Evolutionary conservation across 2,888 invertebrate species (phyloP), one percentile per base, ranked within the genome.

Genomic region (Halictus quadricinctus): DNA sequence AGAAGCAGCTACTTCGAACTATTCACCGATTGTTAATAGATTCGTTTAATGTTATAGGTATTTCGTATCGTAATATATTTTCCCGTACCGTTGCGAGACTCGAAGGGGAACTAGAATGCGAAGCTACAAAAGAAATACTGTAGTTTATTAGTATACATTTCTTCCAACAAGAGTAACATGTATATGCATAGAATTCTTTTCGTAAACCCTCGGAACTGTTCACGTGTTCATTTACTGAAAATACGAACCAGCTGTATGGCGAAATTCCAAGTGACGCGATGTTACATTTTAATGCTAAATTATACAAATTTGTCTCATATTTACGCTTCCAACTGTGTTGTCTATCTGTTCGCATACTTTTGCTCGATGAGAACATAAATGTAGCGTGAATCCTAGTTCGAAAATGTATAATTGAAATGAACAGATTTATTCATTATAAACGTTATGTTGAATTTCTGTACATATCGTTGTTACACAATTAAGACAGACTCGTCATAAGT

Each of bases 101-200:
- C 18, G 3, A 18, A 29, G 29, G 5, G 18, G 15, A 15, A 8
- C 18, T 64, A 36, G 15, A 29, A 18, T 64, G 29, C 13, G 64
- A 64, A 3, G 18, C 29, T 64, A 36, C 36, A 29, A 18, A 64
- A 15, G n/a, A 64, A 29, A 64, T 36, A 15, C 29, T 25, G 29
- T 64, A 64, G 60, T 48, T 76, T 21, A 46, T 72, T 77, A 75
- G 64, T 58, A 73, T 58, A 66, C 50, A 81, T 69, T 83, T 84
- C 66, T 73, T 80, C 79, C 72, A 58, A n/a, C 12, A 64, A 73
- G 60, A 69, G 74, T 78, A 76, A 13, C 29, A 73, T 84, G 60
- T 82, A 50, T 79, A 81, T 77, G 79, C 64, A 29, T 36, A 29
- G n/a, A 80, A 80, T 81, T 80, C 69, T 81, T 80, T 81, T 66